Evolutionary conservation across 2,797 vertebrate species (phyloP), one percentile per base, ranked within the genome.

Genomic region (Poeciliopsis turneri): DNA sequence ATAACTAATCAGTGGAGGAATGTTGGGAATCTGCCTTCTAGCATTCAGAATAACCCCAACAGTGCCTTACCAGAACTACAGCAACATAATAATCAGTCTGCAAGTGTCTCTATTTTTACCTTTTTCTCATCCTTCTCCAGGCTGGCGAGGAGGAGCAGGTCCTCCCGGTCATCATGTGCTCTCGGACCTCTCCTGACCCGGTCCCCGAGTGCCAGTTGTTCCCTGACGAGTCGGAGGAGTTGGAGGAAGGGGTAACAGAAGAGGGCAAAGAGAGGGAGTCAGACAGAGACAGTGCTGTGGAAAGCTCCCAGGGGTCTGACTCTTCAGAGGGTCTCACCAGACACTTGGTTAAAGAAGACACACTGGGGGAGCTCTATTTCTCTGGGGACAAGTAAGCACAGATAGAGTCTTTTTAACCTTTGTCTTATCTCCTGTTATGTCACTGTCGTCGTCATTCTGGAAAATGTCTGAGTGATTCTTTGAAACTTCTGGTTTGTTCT

Each of bases 271-370:
- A 95, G 82, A 95, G 94, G 80, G 97, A 98, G 82, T 97, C 94
- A 0, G 97, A 98, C 93, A 94, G 95, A 95, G 98, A 98, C 95
- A 98, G 97, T 0, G 96, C 97, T 30, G 96, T 97, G 75, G 97
- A 97, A 87, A 97, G 96, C 0, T 93, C 95, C 49, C 97, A 93
- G 66, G 96, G 96, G 51, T 97, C 96, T 0, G 97, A 98, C 84
- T 95, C 95, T n/a, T 97, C 95, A 0, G 96, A 97, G 0, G 91
- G 95, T 23, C 92, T 90, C 25, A 90, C 85, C 81, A 89, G 94
- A 12, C 72, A 91, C 0, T 96, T 94, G 61, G 96, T 97, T 86
- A 98, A 97, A 88, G 97, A 97, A 0, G 82, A 92, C 41, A 81
- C 85, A 1, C 94, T 97, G 0, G 90, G 91, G 2, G 94, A 95